These are phyloP conservation scores for Hystrix cristata DNA, from an alignment of 2,113 vertebrate species.

Conservation along the genomic window DNA sequence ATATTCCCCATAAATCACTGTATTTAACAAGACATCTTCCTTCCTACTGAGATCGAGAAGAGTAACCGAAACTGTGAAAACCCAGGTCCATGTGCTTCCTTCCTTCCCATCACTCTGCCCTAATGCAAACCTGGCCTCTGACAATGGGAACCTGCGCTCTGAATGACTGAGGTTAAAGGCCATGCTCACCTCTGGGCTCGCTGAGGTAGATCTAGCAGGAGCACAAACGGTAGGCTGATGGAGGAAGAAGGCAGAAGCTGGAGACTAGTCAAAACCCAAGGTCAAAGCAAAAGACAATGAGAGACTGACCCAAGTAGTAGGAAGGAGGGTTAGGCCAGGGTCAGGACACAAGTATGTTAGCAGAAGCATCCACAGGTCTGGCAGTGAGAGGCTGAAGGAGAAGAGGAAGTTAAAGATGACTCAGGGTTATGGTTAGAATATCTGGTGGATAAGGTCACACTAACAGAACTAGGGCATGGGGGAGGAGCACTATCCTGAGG, in stretches of 20 bases:
- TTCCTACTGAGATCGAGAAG: background rate
- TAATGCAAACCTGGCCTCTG: background rate
- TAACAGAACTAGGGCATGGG: background rate
- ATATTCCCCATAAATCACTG: conserved; percentile 13
- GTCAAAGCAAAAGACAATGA: background rate
- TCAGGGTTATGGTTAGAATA: background rate
- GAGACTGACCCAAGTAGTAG: background rate
- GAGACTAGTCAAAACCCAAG: background rate
- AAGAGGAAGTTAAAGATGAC: conserved; percentile 65
- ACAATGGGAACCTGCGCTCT: background rate
- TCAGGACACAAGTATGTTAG: background rate
- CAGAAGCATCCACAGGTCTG: background rate
- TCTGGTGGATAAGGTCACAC: background rate
- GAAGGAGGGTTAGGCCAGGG: background rate
- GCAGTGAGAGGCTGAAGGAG: background rate
- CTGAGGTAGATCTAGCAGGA: background rate
- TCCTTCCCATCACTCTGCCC: background rate
- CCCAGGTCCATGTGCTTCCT: background rate
- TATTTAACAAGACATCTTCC: background rate
- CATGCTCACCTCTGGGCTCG: background rate
- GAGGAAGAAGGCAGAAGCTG: background rate
- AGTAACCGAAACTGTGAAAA: background rate
- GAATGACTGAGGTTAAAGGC: background rate
- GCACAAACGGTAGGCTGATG: background rate
- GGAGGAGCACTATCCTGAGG: background rate